A percentile compares a stretch with the other conserved stretches of the same genome.
Evolutionary conservation across 2,113 vertebrate species (phyloP).

Genomic region (Chaetodon trifascialis): DNA sequence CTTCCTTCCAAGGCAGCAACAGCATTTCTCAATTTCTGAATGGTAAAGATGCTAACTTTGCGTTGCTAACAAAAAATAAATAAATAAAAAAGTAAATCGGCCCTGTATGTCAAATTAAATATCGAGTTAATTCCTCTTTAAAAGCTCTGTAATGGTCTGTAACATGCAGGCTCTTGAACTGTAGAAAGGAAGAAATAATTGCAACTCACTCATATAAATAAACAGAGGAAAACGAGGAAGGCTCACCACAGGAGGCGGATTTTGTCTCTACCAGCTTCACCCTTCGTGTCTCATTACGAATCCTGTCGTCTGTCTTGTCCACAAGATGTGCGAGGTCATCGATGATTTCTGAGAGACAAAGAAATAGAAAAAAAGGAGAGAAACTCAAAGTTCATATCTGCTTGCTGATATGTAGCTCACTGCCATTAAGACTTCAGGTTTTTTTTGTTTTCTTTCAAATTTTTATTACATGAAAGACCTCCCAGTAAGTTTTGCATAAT

Average conservation of each 20-base stretch:
- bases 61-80: background rate
- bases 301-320: constrained; percentile 91
- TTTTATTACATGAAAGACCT: constrained; percentile 38
- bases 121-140: background rate
- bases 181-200: constrained; percentile 7
- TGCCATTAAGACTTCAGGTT: constrained; percentile 1
- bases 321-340: constrained; percentile 95
- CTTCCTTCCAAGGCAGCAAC: background rate
- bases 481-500: constrained; percentile 31
- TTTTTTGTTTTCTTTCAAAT: background rate
- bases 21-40: background rate
- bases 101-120: background rate
- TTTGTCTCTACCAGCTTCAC: constrained; percentile 93
- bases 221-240: background rate
- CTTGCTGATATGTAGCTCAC: background rate
- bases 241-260: constrained; percentile 93
- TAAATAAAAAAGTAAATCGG: background rate
- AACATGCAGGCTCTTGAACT: background rate
- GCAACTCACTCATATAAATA: background rate
- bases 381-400: constrained; percentile 1
- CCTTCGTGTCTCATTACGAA: constrained; percentile 89
- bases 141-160: background rate
- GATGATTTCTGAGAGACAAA: constrained; percentile 90
- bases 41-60: constrained; percentile 2
- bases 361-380: constrained; percentile 6